Base-by-base conservation (phyloP, 2,888 invertebrate species). In the Agriopis aurantiaria region DNA sequence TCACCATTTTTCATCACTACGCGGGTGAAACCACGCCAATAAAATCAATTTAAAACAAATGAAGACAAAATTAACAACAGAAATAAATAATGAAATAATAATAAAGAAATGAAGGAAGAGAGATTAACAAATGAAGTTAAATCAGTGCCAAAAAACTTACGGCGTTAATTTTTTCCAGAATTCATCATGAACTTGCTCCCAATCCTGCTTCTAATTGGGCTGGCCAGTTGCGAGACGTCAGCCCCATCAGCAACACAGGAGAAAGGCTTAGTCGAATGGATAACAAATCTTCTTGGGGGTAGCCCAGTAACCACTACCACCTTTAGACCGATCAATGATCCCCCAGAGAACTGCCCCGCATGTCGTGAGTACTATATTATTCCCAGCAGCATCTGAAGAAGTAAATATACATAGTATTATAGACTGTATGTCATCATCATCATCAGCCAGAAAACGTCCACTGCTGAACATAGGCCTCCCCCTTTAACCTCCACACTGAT, bases 321-420 rank as follows among this genome's bases (percentile, higher is more conserved):
- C 43, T 12, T 80, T 40, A 77, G 80, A 5, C 88, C 89, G 0
- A 73, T 80, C 7, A 75, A 84, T 11, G 86, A 88, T 40, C 88
- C 91, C 3, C 91, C 93, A 0, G 83, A 87, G 5, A 81, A 89
- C 41, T 96, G 96, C 79, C 88, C 91, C 9, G 78, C 88, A 56
- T 96, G 96, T 80, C 90, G 96, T 96, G 80, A 92, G 95, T 90
- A 73, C 51, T 52, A 41, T 12, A 5, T 23, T n/a, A 14, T 17
- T 41, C 2, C 1, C 3, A 33, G 5, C 6, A 33, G 41, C 23
- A 23, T 33, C 52, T 23, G 23, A 14, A 51, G 7, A 48, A 48
- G 48, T 48, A 48, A 48, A n/a, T 11, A 48, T n/a, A n/a, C n/a
- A n/a, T 7, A 6, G 11, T 48, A 12, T 12, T 48, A 11, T 1